phyloP scores from a whole-genome alignment of 2,888 invertebrate species.

The Lottia scabra region DNA sequence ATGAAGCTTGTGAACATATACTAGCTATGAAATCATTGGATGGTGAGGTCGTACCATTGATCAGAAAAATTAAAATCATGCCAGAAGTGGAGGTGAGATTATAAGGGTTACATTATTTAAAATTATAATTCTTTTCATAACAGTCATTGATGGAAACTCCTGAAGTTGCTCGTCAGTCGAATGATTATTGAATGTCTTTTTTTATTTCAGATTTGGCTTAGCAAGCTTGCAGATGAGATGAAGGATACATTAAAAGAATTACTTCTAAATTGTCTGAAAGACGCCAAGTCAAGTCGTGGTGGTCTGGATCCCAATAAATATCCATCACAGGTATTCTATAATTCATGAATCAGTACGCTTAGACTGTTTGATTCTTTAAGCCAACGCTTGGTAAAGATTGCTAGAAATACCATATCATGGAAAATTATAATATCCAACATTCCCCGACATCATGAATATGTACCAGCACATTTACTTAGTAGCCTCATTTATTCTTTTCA shows the following conservation, averaged over 20 bases:
- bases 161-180: too few relatives aligned
- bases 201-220: slow-evolving; percentile 75
- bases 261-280: slow-evolving; percentile 74
- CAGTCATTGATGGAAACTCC: too few relatives aligned
- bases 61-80: slow-evolving; percentile 78
- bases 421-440: too few relatives aligned
- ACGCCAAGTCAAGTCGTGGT: slow-evolving; percentile 67
- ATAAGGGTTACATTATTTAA: too few relatives aligned
- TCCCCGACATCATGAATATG: too few relatives aligned
- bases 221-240: slow-evolving; percentile 86
- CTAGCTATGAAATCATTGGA: slow-evolving; percentile 81
- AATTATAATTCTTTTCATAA: too few relatives aligned
- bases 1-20: slow-evolving; percentile 73
- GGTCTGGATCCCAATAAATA: slow-evolving; percentile 76
- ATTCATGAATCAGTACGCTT: too few relatives aligned
- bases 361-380: too few relatives aligned
- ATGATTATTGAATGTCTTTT: not conserved
- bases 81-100: slow-evolving; percentile 83
- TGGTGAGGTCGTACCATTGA: slow-evolving; percentile 80
- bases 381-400: too few relatives aligned
- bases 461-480: too few relatives aligned
- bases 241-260: slow-evolving; percentile 80
- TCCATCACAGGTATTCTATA: slow-evolving; percentile 75
- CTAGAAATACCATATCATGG: too few relatives aligned
- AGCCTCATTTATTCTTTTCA: too few relatives aligned